phyloP scores from a whole-genome alignment of 2,113 vertebrate genomes.

The Alectura lathami region DNA sequence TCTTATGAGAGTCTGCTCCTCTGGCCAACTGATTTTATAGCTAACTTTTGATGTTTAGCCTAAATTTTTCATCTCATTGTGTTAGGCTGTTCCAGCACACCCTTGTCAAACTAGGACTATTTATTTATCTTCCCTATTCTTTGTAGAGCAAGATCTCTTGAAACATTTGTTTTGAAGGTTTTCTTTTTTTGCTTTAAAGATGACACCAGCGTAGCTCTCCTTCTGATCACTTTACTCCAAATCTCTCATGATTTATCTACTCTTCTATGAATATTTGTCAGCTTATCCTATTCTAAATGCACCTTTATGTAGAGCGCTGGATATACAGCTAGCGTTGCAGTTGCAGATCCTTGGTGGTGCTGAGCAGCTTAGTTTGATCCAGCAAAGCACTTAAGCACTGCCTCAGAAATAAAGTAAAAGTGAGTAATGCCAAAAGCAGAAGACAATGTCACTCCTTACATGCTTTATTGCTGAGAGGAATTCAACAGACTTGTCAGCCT shows the following conservation, averaged over 20 bases:
- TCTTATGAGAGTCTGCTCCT: not conserved
- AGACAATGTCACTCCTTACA: not conserved
- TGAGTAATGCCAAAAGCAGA: slow-evolving; percentile 49
- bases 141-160: not conserved
- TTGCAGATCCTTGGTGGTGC: not conserved
- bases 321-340: not conserved
- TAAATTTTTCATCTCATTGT: not conserved
- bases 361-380: not conserved
- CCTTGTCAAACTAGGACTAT: not conserved
- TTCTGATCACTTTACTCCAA: not conserved
- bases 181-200: not conserved
- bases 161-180: not conserved
- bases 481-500: slow-evolving; percentile 37
- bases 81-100: not conserved
- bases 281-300: not conserved
- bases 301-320: not conserved
- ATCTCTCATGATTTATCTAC: not conserved
- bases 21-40: not conserved
- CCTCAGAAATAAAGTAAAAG: not conserved
- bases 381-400: not conserved
- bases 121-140: not conserved
- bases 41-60: not conserved
- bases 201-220: not conserved
- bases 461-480: slow-evolving; percentile 36
- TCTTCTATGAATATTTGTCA: not conserved